A percentile compares a stretch with the other conserved stretches of the same genome.
These are phyloP conservation scores for Drosophila azteca DNA, from an alignment of 1,140 invertebrate species.

Conservation along the genomic window DNA sequence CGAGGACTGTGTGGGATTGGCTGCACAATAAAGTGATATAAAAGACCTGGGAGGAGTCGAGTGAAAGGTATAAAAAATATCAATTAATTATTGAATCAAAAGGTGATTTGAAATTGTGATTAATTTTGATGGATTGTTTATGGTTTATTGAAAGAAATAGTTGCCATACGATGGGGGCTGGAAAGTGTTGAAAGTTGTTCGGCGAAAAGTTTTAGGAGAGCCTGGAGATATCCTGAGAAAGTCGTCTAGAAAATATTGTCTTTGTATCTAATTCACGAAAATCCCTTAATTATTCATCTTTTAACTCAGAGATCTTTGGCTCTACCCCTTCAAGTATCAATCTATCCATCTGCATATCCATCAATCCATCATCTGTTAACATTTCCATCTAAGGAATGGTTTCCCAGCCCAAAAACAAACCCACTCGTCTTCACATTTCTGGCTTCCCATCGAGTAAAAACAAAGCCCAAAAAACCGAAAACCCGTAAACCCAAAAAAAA, in stretches of 20 bases:
- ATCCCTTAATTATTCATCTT: no score
- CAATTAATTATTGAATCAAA: conserved; percentile 30
- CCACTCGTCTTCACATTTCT: conserved; percentile 28
- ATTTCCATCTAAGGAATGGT: not conserved
- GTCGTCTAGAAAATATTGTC: no score
- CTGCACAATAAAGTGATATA: conserved; percentile 12
- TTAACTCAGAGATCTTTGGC: no score
- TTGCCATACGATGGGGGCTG: conserved; percentile 5
- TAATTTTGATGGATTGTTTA: conserved; percentile 7
- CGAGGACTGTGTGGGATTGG: conserved; percentile 34
- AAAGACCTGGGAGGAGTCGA: conserved; percentile 34
- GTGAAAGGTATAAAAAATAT: conserved; percentile 30
- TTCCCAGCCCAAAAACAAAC: not conserved
- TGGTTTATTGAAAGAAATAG: not conserved
- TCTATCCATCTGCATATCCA: no score
- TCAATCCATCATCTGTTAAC: no score
- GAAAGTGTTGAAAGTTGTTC: not conserved
- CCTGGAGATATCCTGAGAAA: no score
- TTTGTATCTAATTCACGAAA: no score
- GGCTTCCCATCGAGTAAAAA: conserved; percentile 33
- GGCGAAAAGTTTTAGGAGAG: no score
- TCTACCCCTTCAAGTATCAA: no score
- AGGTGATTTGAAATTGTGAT: not conserved
- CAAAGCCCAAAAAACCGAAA: not conserved
- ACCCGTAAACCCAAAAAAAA: conserved; percentile 7